phyloP scores from a whole-genome alignment of 2,888 invertebrate genomes.

The Lasioglossum zephyrum region DNA sequence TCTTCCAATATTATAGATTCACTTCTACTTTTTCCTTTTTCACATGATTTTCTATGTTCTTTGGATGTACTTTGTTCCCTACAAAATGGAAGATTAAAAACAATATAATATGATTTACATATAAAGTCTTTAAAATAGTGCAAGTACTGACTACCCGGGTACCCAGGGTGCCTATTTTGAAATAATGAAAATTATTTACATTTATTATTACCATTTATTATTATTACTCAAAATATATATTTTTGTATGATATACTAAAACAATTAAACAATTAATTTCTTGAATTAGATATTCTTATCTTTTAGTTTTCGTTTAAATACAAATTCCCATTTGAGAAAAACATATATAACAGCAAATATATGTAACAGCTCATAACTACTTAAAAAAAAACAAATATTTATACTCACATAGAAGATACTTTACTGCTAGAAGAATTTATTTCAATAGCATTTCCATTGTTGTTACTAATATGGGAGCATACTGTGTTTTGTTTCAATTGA shows the following conservation, averaged over 20 bases:
- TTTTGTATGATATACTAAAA: no score
- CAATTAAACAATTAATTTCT: no score
- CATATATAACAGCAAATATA: not conserved
- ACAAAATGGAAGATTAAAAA: constrained; percentile 27
- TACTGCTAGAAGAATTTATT: not conserved
- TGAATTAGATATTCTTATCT: no score
- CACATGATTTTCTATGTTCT: not conserved
- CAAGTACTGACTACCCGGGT: no score
- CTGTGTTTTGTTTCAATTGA: constrained; percentile 61
- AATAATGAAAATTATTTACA: no score
- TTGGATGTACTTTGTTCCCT: not conserved
- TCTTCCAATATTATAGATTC: constrained; percentile 63
- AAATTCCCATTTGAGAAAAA: no score
- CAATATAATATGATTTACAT: not conserved
- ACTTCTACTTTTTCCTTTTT: constrained; percentile 1
- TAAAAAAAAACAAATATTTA: not conserved
- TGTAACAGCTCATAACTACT: not conserved
- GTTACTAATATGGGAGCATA: constrained; percentile 16
- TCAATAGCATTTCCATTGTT: not conserved
- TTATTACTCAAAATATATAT: no score
- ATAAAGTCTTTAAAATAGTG: not conserved
- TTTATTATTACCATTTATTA: no score
- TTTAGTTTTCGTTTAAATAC: no score
- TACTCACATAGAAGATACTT: constrained; percentile 43
- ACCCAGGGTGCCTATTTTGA: no score